Percentiles rank a stretch among this genome's conserved stretches.
Conservation (phyloP, 2,797 vertebrate species). For the Sitta carolinensis region DNA sequence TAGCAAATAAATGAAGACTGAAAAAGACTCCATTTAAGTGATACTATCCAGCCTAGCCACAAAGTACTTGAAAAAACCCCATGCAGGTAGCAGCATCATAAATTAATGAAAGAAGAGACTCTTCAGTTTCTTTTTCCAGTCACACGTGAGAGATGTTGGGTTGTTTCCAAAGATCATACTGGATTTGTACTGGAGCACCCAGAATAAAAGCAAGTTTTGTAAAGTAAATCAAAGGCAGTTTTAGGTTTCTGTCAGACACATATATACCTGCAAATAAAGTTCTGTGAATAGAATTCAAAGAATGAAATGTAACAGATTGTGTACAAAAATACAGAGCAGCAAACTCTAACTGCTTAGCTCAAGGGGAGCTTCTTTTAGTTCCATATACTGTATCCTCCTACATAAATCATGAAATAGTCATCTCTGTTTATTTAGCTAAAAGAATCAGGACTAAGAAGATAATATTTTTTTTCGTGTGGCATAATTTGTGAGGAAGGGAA, state of each 20-base stretch:
- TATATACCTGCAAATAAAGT: background rate
- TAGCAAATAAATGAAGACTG: background rate
- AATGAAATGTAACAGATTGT: background rate
- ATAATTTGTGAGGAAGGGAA: conserved; percentile 4
- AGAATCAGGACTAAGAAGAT: background rate
- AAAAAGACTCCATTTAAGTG: background rate
- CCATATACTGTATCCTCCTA: background rate
- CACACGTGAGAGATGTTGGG: background rate
- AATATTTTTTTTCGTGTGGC: background rate
- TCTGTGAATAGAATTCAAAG: background rate
- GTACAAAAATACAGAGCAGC: background rate
- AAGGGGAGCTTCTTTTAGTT: background rate
- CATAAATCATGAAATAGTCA: background rate
- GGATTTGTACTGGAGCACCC: background rate
- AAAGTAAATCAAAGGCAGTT: background rate
- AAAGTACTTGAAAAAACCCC: background rate
- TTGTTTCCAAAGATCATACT: background rate
- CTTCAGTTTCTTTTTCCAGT: background rate
- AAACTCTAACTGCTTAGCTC: background rate
- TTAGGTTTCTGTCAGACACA: background rate
- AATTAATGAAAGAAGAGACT: background rate
- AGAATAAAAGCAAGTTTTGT: background rate
- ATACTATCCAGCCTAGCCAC: background rate
- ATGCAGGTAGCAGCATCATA: background rate
- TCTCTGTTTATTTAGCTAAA: background rate